Percentiles rank a stretch among this genome's conserved stretches.
Evolutionary conservation across 2,113 vertebrate species (phyloP).

Genomic region (Scartelaos histophorus): DNA sequence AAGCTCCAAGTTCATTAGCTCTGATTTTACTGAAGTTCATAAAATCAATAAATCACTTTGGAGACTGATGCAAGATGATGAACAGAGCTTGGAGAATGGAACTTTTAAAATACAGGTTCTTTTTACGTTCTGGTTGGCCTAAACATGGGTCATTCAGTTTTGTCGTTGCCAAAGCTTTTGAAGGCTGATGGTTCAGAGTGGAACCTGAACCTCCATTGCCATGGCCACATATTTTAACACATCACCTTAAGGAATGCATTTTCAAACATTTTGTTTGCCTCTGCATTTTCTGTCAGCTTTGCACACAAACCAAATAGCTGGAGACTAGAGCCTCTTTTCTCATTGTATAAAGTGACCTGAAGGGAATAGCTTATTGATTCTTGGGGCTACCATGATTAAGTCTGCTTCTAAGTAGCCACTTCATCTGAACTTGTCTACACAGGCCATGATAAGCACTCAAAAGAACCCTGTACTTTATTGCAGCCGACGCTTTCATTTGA

Average conservation of each 20-base stretch:
- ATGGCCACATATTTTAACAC: conserved; percentile 63
- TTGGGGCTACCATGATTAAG: conserved; percentile 63
- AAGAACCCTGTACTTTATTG: conserved; percentile 22
- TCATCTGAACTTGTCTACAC: conserved; percentile 61
- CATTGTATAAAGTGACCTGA: conserved; percentile 59
- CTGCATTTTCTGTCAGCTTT: conserved; percentile 65
- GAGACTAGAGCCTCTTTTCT: conserved; percentile 42
- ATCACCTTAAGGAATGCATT: conserved; percentile 74
- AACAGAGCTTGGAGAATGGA: background rate
- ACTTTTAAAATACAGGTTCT: too few species aligned
- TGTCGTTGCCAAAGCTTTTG: conserved; percentile 30
- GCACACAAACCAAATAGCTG: conserved; percentile 70
- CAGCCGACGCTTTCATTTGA: background rate
- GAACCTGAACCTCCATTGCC: conserved; percentile 59
- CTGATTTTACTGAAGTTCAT: too few species aligned
- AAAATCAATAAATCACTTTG: background rate
- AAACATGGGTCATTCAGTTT: conserved; percentile 1
- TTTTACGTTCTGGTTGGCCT: too few species aligned
- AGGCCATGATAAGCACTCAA: conserved; percentile 25
- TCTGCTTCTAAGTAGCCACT: conserved; percentile 64
- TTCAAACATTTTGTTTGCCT: conserved; percentile 66
- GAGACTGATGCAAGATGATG: background rate
- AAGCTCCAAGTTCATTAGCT: background rate
- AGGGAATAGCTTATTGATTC: conserved; percentile 75
- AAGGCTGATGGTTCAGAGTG: conserved; percentile 42